These are phyloP conservation scores for Thera britannica DNA, from an alignment of 2,888 invertebrate species.

Conservation along the genomic window DNA sequence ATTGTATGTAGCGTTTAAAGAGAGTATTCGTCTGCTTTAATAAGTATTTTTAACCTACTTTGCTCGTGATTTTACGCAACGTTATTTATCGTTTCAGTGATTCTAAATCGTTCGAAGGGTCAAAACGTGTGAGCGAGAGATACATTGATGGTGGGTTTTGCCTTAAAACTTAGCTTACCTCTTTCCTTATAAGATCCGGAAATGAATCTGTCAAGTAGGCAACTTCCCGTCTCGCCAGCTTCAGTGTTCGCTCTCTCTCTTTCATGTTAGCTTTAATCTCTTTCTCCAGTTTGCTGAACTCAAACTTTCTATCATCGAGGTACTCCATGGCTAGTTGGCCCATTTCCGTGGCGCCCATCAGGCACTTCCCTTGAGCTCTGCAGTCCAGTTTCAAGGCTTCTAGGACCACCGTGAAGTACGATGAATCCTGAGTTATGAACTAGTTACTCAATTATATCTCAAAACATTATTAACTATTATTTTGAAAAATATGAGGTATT, in stretches of 20 bases:
- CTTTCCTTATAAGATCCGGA: constrained; percentile 75
- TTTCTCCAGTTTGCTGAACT: constrained; percentile 84
- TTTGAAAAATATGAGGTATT: background rate
- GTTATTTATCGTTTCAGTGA: no score
- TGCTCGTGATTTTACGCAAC: no score
- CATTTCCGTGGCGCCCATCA: constrained; percentile 87
- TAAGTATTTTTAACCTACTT: no score
- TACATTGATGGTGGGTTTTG: no score
- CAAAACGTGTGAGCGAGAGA: no score
- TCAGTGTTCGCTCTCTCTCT: constrained; percentile 84
- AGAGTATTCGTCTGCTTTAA: no score
- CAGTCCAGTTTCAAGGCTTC: constrained; percentile 85
- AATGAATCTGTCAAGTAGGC: constrained; percentile 75
- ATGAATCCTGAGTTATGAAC: constrained; percentile 80
- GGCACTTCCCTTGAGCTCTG: constrained; percentile 85
- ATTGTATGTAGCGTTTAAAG: no score
- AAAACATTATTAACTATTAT: background rate
- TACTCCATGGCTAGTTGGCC: constrained; percentile 88
- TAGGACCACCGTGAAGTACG: constrained; percentile 87
- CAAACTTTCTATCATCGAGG: constrained; percentile 86
- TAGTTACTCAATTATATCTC: background rate
- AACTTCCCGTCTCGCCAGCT: constrained; percentile 76
- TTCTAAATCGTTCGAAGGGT: no score
- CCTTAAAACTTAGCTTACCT: constrained; percentile 52
- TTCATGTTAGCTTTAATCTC: constrained; percentile 87